Evolutionary conservation across 2,888 invertebrate genomes (phyloP).

Genomic region (Nephrotoma appendiculata): DNA sequence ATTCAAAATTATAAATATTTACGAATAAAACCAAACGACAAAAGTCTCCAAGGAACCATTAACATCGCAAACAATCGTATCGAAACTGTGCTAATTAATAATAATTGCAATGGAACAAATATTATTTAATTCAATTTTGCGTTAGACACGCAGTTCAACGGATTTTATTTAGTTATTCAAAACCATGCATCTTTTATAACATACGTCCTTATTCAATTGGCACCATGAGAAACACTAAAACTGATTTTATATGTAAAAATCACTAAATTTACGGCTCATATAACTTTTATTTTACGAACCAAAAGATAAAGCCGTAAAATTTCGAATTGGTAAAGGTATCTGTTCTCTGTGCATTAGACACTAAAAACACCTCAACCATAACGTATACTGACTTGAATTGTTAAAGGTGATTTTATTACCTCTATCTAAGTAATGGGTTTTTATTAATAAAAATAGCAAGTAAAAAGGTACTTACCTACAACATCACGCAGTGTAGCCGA

Average conservation of each 20-base stretch:
- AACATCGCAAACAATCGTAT: too few relatives aligned
- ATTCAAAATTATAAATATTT: too few relatives aligned
- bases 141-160: background rate
- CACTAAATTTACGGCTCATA: background rate
- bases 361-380: background rate
- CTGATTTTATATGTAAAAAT: background rate
- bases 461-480: constrained; percentile 34
- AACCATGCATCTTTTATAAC: background rate
- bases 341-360: background rate
- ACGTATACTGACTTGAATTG: background rate
- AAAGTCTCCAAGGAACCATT: too few relatives aligned
- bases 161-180: background rate
- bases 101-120: too few relatives aligned
- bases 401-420: background rate
- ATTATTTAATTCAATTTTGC: too few relatives aligned
- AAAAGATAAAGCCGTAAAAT: background rate
- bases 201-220: background rate
- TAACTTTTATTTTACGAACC: background rate
- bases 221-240: background rate
- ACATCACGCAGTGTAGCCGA: constrained; percentile 43
- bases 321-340: background rate
- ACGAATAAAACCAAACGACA: too few relatives aligned
- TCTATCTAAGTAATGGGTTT: too few relatives aligned
- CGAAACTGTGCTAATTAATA: too few relatives aligned
- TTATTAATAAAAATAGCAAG: background rate